Percentiles rank a stretch among this genome's conserved stretches.
Conservation (phyloP, 2,888 invertebrate species). For the Apantesis nais region DNA sequence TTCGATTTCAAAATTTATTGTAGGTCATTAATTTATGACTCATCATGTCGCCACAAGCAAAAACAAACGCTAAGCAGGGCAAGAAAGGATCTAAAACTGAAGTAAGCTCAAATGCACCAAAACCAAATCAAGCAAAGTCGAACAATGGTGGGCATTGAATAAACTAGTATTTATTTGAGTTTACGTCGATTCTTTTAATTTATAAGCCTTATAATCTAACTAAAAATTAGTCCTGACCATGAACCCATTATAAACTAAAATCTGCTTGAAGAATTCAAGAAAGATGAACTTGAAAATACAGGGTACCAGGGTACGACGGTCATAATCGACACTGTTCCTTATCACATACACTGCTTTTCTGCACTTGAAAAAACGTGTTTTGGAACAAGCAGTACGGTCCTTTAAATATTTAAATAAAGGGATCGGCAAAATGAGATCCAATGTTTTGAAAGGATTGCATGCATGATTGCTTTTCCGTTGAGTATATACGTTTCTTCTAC, state of each 20-base stretch:
- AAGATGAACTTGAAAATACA: not conserved
- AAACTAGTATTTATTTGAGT: not conserved
- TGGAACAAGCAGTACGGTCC: no score
- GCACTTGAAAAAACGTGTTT: no score
- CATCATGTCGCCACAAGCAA: conserved; percentile 3
- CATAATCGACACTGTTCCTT: no score
- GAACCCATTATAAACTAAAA: not conserved
- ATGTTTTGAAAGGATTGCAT: no score
- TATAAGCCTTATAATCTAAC: not conserved
- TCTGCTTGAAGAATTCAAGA: not conserved
- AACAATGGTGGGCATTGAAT: not conserved
- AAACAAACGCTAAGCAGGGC: not conserved
- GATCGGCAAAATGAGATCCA: no score
- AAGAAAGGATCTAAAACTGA: conserved; percentile 11
- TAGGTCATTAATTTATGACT: not conserved
- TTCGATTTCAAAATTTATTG: conserved; percentile 12
- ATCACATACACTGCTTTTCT: no score
- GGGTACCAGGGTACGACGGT: no score
- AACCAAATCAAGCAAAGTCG: conserved; percentile 6
- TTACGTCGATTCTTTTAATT: not conserved
- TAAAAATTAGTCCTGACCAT: not conserved
- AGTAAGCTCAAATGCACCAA: not conserved
- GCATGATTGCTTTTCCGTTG: no score
- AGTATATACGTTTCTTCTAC: no score
- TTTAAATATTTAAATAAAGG: no score